phyloP scores from a whole-genome alignment of 2,888 invertebrate genomes.

The Mantis religiosa region DNA sequence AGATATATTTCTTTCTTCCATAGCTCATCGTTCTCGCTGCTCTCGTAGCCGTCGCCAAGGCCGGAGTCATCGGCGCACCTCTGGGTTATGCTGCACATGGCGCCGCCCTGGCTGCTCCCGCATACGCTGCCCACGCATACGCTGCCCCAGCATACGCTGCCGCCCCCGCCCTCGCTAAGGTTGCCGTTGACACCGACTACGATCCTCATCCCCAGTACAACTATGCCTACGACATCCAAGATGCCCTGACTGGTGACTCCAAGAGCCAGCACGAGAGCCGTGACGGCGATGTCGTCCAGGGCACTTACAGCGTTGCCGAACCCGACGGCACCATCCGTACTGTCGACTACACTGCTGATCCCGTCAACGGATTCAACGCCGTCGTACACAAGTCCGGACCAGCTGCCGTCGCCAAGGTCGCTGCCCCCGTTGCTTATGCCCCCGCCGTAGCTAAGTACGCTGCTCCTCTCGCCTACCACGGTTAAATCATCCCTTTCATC shows the following conservation, averaged over 20 bases:
- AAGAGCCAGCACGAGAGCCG: slow-evolving; percentile 54
- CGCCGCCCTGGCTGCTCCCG: slow-evolving; percentile 29
- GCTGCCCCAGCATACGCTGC: slow-evolving; percentile 31
- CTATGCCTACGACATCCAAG: slow-evolving; percentile 54
- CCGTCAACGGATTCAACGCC: slow-evolving; percentile 56
- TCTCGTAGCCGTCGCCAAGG: slow-evolving; percentile 45
- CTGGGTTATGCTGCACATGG: slow-evolving; percentile 13
- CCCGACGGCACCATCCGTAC: slow-evolving; percentile 53
- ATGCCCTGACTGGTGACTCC: slow-evolving; percentile 52
- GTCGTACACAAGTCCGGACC: slow-evolving; percentile 52
- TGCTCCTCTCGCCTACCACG: slow-evolving; percentile 29
- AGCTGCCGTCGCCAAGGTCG: slow-evolving; percentile 33
- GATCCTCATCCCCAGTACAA: slow-evolving; percentile 55
- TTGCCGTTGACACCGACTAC: slow-evolving; percentile 38
- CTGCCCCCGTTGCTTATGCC: slow-evolving; percentile 38
- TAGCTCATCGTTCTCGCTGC: slow-evolving; percentile 34
- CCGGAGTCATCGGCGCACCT: slow-evolving; percentile 46
- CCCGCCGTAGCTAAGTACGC: slow-evolving; percentile 37
- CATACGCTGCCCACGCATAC: slow-evolving; percentile 26
- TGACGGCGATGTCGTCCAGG: slow-evolving; percentile 53
- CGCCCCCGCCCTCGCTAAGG: slow-evolving; percentile 31
- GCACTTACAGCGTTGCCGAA: slow-evolving; percentile 52
- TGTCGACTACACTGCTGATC: slow-evolving; percentile 56
- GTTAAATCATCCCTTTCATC: neutral
- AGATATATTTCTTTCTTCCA: neutral